These are phyloP conservation scores for Strigops habroptila DNA, from an alignment of 2,113 vertebrate genomes.

Conservation along the genomic window DNA sequence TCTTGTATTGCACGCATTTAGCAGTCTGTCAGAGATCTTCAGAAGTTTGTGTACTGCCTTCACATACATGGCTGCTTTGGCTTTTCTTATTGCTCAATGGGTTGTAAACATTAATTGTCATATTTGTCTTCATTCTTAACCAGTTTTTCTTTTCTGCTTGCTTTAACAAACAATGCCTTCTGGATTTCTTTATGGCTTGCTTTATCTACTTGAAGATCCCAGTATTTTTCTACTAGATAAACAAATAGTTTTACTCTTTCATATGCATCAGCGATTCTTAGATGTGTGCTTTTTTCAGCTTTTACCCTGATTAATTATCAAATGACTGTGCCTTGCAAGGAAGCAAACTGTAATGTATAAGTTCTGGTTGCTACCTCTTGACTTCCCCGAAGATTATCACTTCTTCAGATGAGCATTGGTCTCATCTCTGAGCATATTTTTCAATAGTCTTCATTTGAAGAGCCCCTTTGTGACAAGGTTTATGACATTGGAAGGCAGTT, in stretches of 20 bases:
- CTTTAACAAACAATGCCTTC: not conserved
- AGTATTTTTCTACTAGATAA: not conserved
- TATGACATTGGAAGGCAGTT: not conserved
- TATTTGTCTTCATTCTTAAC: not conserved
- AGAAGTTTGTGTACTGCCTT: not conserved
- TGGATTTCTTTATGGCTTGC: not conserved
- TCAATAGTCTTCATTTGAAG: not conserved
- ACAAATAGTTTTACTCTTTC: not conserved
- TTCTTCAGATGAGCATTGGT: not conserved
- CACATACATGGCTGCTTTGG: not conserved
- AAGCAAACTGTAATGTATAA: not conserved
- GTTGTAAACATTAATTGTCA: not conserved
- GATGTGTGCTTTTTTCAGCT: not conserved
- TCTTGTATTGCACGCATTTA: not conserved
- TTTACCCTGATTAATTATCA: not conserved
- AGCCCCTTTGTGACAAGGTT: not conserved
- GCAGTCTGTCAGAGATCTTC: not conserved
- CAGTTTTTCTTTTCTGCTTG: not conserved
- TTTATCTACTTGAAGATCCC: not conserved
- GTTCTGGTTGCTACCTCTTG: not conserved
- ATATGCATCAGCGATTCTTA: not conserved
- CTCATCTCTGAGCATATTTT: not conserved
- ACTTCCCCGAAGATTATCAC: not conserved
- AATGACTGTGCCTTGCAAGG: not conserved
- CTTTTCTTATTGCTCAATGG: not conserved